These are phyloP conservation scores for Smithornis capensis DNA, from an alignment of 2,113 vertebrate species.

Conservation along the genomic window DNA sequence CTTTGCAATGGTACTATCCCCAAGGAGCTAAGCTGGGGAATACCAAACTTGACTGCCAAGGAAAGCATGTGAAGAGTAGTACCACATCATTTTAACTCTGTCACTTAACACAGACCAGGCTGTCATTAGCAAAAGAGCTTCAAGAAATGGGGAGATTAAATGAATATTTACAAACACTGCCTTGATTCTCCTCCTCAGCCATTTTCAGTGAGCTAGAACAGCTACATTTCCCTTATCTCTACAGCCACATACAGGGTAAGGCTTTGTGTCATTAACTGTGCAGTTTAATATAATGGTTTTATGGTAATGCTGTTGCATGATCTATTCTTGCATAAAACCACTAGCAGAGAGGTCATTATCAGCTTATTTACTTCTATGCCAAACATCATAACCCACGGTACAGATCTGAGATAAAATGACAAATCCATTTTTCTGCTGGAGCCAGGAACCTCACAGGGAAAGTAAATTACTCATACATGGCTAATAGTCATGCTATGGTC, in stretches of 20 bases:
- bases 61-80: background rate
- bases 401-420: background rate
- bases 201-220: background rate
- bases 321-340: background rate
- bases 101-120: rapidly evolving
- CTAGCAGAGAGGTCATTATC: background rate
- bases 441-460: background rate
- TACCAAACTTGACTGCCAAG: background rate
- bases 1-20: background rate
- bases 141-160: background rate
- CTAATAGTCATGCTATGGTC: background rate
- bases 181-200: background rate
- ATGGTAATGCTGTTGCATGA: background rate
- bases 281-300: background rate
- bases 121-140: background rate
- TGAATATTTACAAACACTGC: background rate
- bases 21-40: background rate
- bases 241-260: background rate
- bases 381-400: background rate
- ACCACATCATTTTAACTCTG: background rate
- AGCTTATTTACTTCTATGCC: background rate
- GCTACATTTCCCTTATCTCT: background rate
- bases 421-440: background rate
- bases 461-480: background rate
- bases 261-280: background rate